These are phyloP conservation scores for Tetrax tetrax DNA, from an alignment of 2,113 vertebrate genomes.

Conservation along the genomic window DNA sequence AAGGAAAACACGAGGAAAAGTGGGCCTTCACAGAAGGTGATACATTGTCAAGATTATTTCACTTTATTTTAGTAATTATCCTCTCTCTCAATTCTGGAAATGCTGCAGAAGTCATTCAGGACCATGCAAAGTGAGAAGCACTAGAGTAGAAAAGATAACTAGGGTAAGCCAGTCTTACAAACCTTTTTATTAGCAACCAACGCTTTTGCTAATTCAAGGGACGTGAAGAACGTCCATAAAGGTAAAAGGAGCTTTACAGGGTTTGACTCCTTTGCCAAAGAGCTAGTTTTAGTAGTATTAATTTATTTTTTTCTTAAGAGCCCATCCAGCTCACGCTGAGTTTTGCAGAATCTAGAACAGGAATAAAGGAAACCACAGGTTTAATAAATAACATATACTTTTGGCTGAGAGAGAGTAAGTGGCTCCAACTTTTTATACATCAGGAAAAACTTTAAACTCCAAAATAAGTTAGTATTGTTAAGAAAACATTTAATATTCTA, in stretches of 20 bases:
- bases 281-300: neutral
- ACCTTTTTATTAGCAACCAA: neutral
- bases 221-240: neutral
- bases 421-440: neutral
- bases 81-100: neutral
- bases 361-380: neutral
- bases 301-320: neutral
- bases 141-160: neutral
- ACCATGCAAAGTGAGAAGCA: neutral
- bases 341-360: neutral
- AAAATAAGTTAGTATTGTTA: neutral
- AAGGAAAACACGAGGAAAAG: slow-evolving; percentile 7
- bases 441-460: neutral
- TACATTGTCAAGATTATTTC: neutral
- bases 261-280: neutral
- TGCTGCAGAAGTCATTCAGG: neutral
- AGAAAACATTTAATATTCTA: neutral
- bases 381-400: neutral
- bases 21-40: slow-evolving; percentile 51
- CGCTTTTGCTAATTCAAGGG: neutral
- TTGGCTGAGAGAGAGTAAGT: neutral
- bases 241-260: neutral
- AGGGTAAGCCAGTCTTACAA: neutral
- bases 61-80: neutral
- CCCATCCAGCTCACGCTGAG: neutral